Evolutionary conservation across 2,113 vertebrate genomes (phyloP).

Genomic region (Talpa occidentalis): DNA sequence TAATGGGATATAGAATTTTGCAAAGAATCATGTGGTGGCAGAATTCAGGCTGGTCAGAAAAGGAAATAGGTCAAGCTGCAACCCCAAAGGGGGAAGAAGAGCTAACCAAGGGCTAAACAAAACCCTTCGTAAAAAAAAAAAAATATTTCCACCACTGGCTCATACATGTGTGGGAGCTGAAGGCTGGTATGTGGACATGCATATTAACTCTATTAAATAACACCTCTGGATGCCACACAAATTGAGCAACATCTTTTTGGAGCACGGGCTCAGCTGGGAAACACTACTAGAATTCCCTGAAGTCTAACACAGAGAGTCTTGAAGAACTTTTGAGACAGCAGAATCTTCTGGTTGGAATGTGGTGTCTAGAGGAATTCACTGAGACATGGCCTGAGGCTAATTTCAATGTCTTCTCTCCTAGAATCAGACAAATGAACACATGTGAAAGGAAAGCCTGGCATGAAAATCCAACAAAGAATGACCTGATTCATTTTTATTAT

Average conservation of each 20-base stretch:
- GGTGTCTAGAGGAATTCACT: neutral
- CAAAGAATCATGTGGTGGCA: neutral
- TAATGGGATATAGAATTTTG: neutral
- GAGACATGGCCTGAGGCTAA: neutral
- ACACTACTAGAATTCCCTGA: neutral
- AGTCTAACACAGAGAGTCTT: neutral
- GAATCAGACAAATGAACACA: neutral
- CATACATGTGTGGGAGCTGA: neutral
- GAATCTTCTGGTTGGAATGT: neutral
- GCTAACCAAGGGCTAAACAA: neutral
- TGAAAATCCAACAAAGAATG: neutral
- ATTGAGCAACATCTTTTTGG: neutral
- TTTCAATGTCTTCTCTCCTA: neutral
- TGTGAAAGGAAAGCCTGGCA: neutral
- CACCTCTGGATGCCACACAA: neutral
- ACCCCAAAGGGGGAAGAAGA: neutral
- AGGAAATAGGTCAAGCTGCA: neutral
- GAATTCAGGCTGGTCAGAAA: neutral
- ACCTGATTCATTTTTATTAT: neutral
- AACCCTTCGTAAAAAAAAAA: neutral
- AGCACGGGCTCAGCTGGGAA: neutral
- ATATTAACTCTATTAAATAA: neutral
- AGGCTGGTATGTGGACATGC: neutral
- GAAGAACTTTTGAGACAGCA: constrained; percentile 11
- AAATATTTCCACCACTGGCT: neutral